phyloP scores from a whole-genome alignment of 2,113 vertebrate species.

The Myodes glareolus region DNA sequence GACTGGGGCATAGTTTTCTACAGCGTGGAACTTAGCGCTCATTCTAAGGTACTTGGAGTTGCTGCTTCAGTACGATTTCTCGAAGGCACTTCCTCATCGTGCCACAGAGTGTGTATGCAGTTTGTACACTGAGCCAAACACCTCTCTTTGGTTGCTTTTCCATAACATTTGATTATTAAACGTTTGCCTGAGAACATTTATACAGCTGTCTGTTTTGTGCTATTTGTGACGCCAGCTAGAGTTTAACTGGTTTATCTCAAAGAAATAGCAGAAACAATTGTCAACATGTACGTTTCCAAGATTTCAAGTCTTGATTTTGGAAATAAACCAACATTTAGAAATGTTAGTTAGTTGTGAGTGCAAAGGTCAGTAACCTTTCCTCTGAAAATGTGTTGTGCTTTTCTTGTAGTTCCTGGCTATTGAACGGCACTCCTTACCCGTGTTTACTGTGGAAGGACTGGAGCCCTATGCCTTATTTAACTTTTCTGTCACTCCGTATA shows the following conservation, averaged over 20 bases:
- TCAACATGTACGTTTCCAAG: background rate
- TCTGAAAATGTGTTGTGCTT: constrained; percentile 61
- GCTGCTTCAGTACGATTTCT: background rate
- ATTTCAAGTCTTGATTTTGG: background rate
- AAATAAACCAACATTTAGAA: background rate
- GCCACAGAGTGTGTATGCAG: background rate
- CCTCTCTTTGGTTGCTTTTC: background rate
- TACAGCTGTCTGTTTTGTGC: background rate
- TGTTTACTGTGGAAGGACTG: constrained; percentile 82
- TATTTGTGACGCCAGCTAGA: background rate
- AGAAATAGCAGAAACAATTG: background rate
- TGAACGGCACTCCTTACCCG: constrained; percentile 79
- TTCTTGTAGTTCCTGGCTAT: constrained; percentile 75
- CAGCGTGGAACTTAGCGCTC: constrained; percentile 82
- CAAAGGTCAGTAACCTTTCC: constrained; percentile 1
- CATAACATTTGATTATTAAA: background rate
- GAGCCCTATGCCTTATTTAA: constrained; percentile 85
- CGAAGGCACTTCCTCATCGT: background rate
- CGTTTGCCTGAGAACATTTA: background rate
- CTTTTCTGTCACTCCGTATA: constrained; percentile 87
- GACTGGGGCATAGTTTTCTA: constrained; percentile 87
- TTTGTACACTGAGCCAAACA: background rate
- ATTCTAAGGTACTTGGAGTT: constrained; percentile 67
- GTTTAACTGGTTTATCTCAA: background rate
- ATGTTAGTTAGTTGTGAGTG: constrained; percentile 40